A percentile compares a stretch with the other conserved stretches of the same genome.
phyloP scores from a whole-genome alignment of 2,888 invertebrate genomes.

The Noctuana brunneofusca region DNA sequence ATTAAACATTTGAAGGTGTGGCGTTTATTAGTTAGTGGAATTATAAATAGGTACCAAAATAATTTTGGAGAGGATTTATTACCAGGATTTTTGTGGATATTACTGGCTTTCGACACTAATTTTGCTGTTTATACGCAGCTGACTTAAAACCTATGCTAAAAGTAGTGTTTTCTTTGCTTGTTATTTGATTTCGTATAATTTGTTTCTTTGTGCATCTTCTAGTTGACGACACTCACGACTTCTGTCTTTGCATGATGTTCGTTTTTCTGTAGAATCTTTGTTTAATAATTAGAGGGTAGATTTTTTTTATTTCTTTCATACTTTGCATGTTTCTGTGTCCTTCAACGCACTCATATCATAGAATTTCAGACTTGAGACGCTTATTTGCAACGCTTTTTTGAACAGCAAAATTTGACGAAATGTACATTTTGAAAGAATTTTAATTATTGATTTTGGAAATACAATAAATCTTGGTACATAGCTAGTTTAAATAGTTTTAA shows the following conservation, averaged over 20 bases:
- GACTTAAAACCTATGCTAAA: slow-evolving; percentile 44
- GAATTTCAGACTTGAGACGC: slow-evolving; percentile 55
- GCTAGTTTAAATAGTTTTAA: slow-evolving; percentile 50
- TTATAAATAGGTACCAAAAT: slow-evolving; percentile 40
- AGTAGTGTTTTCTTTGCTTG: slow-evolving; percentile 36
- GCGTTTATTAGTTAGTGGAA: slow-evolving; percentile 8
- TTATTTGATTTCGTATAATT: slow-evolving; percentile 20
- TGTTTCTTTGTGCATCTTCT: slow-evolving; percentile 40
- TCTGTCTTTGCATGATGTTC: slow-evolving; percentile 32
- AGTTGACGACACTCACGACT: slow-evolving; percentile 39
- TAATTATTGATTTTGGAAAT: slow-evolving; percentile 30
- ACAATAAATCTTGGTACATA: slow-evolving; percentile 55
- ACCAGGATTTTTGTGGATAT: slow-evolving; percentile 72
- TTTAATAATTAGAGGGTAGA: slow-evolving; percentile 33
- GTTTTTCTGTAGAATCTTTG: slow-evolving; percentile 22
- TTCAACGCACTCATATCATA: slow-evolving; percentile 79
- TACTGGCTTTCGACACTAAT: slow-evolving; percentile 44
- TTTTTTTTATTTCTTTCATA: slow-evolving; percentile 48
- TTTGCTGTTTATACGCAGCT: slow-evolving; percentile 69
- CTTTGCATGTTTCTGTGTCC: slow-evolving; percentile 72
- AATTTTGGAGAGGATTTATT: slow-evolving; percentile 52
- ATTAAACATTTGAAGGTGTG: slow-evolving; percentile 8
- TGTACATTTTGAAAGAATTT: slow-evolving; percentile 41
- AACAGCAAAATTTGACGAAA: slow-evolving; percentile 69
- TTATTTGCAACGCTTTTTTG: slow-evolving; percentile 64